A percentile compares a stretch with the other conserved stretches of the same genome.
Evolutionary conservation across 2,797 vertebrate genomes (phyloP).

Genomic region (Hoplostethus mediterraneus): DNA sequence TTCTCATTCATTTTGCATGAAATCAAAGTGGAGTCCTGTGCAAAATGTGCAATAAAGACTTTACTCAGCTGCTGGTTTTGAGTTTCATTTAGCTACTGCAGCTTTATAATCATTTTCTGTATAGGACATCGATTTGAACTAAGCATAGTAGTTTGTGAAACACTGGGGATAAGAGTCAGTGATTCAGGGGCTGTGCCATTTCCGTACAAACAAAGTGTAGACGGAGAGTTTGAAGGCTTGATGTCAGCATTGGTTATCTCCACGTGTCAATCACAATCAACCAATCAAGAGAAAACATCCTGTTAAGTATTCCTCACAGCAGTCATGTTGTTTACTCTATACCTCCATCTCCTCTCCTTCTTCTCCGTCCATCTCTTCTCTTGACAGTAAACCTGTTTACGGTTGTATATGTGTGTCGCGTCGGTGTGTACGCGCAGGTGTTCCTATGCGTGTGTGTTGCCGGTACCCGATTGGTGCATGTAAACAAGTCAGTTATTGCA

Average conservation of each 20-base stretch:
- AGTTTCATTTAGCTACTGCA: too few relatives aligned
- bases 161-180: neutral
- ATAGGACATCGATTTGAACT: too few relatives aligned
- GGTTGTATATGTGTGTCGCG: too few relatives aligned
- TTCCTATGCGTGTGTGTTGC: neutral
- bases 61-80: too few relatives aligned
- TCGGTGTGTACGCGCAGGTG: neutral
- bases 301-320: neutral
- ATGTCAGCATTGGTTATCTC: constrained; percentile 11
- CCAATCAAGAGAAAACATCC: neutral
- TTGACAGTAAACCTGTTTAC: too few relatives aligned
- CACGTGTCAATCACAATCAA: constrained; percentile 27
- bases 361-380: too few relatives aligned
- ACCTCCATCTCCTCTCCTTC: neutral
- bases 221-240: constrained; percentile 17
- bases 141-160: too few relatives aligned
- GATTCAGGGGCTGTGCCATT: neutral
- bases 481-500: neutral
- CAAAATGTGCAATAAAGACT: neutral
- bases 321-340: neutral
- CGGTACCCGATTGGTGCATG: neutral
- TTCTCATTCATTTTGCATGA: neutral
- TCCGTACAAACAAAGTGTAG: constrained; percentile 21
- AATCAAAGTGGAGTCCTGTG: neutral
- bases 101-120: too few relatives aligned